Conservation (phyloP, 1,140 invertebrate species). For the Saxidomus purpurata region DNA sequence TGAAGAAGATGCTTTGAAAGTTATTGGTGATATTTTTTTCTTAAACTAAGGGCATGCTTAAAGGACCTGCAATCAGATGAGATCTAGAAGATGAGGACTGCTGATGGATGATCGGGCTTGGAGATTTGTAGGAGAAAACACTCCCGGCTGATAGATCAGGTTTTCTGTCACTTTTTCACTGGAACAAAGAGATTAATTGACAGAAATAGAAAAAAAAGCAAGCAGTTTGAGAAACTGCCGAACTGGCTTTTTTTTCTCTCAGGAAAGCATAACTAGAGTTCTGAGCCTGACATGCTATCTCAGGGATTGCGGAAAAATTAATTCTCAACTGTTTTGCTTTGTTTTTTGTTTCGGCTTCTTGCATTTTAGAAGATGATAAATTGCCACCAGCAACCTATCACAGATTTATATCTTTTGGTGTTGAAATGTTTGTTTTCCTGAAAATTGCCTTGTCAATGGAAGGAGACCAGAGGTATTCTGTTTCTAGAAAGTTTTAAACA, state of each 20-base stretch:
- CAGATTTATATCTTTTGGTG: slow-evolving; percentile 38
- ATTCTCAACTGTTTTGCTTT: slow-evolving; percentile 18
- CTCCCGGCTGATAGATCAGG: not conserved
- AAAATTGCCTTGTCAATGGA: slow-evolving; percentile 54
- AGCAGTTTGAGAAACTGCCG: not conserved
- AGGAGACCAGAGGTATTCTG: not conserved
- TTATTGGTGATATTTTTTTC: too few relatives aligned
- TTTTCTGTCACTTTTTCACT: not conserved
- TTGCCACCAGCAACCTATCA: slow-evolving; percentile 3
- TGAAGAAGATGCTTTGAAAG: too few relatives aligned
- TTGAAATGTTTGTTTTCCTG: slow-evolving; percentile 54
- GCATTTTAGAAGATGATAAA: slow-evolving; percentile 29
- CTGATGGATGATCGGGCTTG: too few relatives aligned
- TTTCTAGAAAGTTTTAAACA: not conserved
- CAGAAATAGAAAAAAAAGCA: not conserved
- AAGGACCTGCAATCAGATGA: too few relatives aligned
- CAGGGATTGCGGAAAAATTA: slow-evolving; percentile 13
- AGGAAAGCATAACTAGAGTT: not conserved
- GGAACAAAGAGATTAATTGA: not conserved
- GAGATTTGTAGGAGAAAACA: not conserved
- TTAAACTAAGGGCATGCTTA: too few relatives aligned
- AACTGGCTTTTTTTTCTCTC: not conserved
- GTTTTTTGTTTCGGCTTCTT: not conserved
- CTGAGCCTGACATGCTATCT: not conserved
- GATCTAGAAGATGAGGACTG: too few relatives aligned